Conservation (phyloP, 2,113 vertebrate genomes). For the Malurus melanocephalus region DNA sequence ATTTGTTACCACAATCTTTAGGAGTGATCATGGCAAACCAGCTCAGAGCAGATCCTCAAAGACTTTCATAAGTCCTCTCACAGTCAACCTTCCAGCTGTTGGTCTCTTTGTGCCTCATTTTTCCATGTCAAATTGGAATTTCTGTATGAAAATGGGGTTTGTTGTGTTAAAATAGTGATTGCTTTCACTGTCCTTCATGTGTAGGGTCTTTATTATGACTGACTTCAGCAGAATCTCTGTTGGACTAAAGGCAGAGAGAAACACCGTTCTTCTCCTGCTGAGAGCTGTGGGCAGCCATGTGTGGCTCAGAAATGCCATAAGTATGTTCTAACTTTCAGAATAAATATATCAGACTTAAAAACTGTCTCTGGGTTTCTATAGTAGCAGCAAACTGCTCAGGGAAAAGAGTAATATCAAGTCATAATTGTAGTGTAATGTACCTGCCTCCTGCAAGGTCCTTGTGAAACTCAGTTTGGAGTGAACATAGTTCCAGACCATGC, state of each 20-base stretch:
- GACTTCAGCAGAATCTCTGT: background rate
- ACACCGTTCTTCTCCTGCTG: background rate
- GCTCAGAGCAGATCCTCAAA: background rate
- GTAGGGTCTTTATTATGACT: background rate
- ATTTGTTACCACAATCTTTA: background rate
- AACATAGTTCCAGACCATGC: background rate
- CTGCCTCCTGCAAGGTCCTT: background rate
- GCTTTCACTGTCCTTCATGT: background rate
- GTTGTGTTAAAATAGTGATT: background rate
- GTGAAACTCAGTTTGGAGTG: background rate
- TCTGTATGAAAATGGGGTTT: background rate
- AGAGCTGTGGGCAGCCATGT: rapidly evolving
- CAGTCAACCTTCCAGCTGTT: rapidly evolving
- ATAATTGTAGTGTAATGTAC: background rate
- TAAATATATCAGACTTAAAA: background rate
- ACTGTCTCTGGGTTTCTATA: background rate
- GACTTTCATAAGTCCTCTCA: background rate
- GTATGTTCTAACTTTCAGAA: background rate
- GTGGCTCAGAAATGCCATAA: background rate
- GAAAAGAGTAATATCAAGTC: background rate
- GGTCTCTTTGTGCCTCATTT: background rate
- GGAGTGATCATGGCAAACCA: rapidly evolving
- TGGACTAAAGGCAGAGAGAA: background rate
- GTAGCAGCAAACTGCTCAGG: background rate
- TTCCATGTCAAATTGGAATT: background rate